Base-by-base conservation (phyloP, 2,797 vertebrate species). In the Amblyraja radiata region DNA sequence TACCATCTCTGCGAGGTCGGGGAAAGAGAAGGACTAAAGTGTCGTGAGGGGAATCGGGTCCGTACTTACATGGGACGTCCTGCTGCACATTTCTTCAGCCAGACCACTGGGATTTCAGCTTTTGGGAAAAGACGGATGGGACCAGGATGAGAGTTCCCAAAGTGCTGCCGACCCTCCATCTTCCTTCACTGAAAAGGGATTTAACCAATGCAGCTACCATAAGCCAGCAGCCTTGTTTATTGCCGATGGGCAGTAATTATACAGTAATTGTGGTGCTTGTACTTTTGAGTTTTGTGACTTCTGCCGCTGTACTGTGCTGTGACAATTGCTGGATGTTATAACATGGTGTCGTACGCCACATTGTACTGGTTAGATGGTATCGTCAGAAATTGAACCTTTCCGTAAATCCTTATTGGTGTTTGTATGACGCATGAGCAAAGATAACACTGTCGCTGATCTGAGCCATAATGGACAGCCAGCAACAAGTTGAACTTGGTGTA, bases 341-440 rank as follows among this genome's bases (percentile, higher is more conserved):
- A 36, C n/a, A 9, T 68, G 16, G 61, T 88, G 84, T 65, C 68
- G 84, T 86, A 25, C 18, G 83, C 83, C 83, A 63, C 61, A 61
- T 32, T 65, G 58, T 88, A 88, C 61, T 36, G 84, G 63, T 88
- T 88, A 36, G n/a, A 36, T 88, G 84, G 84, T 88, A 68, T 68
- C 36, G 84, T 36, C 63, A 36, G 61, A 68, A 63, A 13, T 86
- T 86, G 58, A 86, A 21, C 63, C n/a, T 68, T 36, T 68, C 7
- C n/a, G 61, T 65, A 63, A 86, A 86, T 32, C 61, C 16, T 21
- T 16, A 88, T 88, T 68, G 63, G 18, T 8, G 28, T n/a, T 32
- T 18, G 16, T 88, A 23, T 18, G 16, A 88, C 0, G 63, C 84
- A 88, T 88, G 84, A 65, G 58, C 58, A 86, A 86, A 86, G 13